These are phyloP conservation scores for Calonectris borealis DNA, from an alignment of 2,113 vertebrate genomes.

Conservation along the genomic window DNA sequence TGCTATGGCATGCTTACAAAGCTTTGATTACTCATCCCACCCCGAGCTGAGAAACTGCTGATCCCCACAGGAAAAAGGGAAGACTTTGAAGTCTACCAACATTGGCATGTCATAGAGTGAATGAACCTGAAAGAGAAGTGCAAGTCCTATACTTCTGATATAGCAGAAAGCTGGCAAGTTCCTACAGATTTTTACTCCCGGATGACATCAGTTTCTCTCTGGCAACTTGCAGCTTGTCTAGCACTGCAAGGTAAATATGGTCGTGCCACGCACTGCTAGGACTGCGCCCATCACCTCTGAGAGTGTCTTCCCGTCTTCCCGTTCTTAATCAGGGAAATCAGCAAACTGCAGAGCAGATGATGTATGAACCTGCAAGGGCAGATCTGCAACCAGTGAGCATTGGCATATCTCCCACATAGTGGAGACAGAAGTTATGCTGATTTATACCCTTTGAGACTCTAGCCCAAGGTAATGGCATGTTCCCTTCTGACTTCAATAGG, in stretches of 20 bases:
- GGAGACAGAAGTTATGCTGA: not conserved
- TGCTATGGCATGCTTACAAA: not conserved
- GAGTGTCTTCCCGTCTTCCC: fast-evolving
- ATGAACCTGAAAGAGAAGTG: slow-evolving; percentile 51
- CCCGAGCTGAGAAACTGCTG: slow-evolving; percentile 15
- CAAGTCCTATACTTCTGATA: slow-evolving; percentile 48
- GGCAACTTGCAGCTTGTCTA: slow-evolving; percentile 24
- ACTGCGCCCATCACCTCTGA: not conserved
- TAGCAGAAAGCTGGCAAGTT: slow-evolving; percentile 19
- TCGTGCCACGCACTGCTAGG: not conserved
- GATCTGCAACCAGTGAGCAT: not conserved
- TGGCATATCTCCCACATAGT: not conserved
- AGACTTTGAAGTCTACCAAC: slow-evolving; percentile 8
- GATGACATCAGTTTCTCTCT: slow-evolving; percentile 40
- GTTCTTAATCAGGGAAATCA: not conserved
- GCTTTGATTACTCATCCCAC: not conserved
- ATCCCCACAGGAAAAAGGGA: not conserved
- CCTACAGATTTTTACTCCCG: slow-evolving; percentile 6
- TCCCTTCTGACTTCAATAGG: not conserved
- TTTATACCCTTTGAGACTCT: not conserved
- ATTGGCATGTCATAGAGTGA: not conserved
- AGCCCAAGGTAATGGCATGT: not conserved
- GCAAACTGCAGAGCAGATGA: not conserved
- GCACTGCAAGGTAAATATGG: not conserved
- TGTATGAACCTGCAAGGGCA: not conserved